phyloP scores from a whole-genome alignment of 2,113 vertebrate species.

The Daphoenositta chrysoptera region DNA sequence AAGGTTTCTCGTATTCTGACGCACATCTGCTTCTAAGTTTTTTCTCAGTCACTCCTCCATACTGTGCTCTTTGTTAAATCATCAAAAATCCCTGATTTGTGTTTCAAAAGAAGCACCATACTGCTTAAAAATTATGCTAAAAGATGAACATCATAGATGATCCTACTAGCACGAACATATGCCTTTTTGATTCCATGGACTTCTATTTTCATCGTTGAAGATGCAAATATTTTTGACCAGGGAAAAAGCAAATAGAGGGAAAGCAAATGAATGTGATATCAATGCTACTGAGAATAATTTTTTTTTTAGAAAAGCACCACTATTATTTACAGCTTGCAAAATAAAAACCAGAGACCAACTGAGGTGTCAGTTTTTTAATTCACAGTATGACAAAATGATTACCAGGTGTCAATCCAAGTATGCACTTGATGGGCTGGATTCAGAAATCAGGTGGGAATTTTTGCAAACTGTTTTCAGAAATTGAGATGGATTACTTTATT shows the following conservation, averaged over 20 bases:
- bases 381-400: background rate
- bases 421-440: background rate
- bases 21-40: slow-evolving; percentile 26
- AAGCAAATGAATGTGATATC: background rate
- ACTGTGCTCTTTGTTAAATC: background rate
- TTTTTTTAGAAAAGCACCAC: background rate
- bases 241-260: background rate
- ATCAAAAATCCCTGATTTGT: slow-evolving; percentile 13
- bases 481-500: background rate
- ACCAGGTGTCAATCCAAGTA: background rate
- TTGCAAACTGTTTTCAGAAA: background rate
- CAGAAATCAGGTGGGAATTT: background rate
- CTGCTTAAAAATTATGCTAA: slow-evolving; percentile 28
- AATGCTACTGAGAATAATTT: background rate
- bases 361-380: background rate
- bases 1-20: background rate
- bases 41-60: slow-evolving; percentile 21
- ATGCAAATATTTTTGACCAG: background rate
- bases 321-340: background rate
- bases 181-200: background rate
- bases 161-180: background rate
- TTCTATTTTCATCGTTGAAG: background rate
- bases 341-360: background rate
- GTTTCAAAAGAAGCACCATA: slow-evolving; percentile 49
- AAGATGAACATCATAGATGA: background rate